A percentile compares a stretch with the other conserved stretches of the same genome.
phyloP scores from a whole-genome alignment of 2,797 vertebrate species.

The Sebastes hubbsi region DNA sequence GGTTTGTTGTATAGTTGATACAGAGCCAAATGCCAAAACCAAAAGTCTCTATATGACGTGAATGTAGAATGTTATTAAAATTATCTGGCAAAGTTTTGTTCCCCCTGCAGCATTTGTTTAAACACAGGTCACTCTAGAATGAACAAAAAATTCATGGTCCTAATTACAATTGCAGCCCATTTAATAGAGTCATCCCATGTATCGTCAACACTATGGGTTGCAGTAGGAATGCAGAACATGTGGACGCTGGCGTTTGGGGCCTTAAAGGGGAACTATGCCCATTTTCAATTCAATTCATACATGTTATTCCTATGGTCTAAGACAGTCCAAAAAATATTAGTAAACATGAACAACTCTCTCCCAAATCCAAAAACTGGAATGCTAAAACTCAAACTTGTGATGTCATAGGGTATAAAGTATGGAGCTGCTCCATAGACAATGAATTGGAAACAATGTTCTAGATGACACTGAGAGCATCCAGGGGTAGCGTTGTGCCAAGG shows the following conservation, averaged over 20 bases:
- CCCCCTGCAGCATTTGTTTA: not conserved
- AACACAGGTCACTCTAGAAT: not conserved
- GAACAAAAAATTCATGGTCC: not conserved
- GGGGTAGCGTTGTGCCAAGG: no score
- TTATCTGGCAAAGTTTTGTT: conserved; percentile 3
- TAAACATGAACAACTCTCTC: no score
- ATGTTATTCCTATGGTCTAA: not conserved
- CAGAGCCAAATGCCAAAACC: conserved; percentile 20
- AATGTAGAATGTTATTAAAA: conserved; percentile 19
- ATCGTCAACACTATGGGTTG: not conserved
- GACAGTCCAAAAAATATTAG: not conserved
- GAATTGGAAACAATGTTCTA: no score
- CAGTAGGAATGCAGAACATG: not conserved
- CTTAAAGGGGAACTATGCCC: not conserved
- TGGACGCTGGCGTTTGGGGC: not conserved
- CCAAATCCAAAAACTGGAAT: no score
- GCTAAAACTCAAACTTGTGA: no score
- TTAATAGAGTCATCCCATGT: not conserved
- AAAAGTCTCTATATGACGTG: conserved; percentile 11
- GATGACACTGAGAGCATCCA: no score
- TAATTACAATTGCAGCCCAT: not conserved
- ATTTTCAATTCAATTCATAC: no score
- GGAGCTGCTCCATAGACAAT: no score
- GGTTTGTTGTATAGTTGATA: conserved; percentile 28
- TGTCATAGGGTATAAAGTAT: no score